These are phyloP conservation scores for Machimus rusticus DNA, from an alignment of 2,888 invertebrate species.

Conservation along the genomic window DNA sequence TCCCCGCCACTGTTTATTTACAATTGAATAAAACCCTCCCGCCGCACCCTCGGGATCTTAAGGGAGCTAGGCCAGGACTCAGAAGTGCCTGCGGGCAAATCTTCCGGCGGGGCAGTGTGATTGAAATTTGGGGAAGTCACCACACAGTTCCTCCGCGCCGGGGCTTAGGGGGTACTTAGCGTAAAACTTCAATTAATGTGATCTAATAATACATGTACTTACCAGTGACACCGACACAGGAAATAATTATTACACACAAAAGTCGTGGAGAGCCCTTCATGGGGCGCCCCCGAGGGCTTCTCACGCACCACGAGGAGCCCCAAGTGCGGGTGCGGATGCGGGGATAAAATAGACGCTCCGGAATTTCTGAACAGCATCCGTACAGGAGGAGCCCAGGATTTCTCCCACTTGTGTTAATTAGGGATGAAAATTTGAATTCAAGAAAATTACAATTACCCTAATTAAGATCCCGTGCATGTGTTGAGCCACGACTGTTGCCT, in stretches of 20 bases:
- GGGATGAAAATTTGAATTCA: slow-evolving; percentile 27
- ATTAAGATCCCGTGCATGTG: slow-evolving; percentile 11
- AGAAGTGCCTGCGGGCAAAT: not conserved
- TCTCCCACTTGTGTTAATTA: slow-evolving; percentile 26
- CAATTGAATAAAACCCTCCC: not conserved
- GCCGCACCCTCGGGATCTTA: not conserved
- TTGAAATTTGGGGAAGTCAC: slow-evolving; percentile 11
- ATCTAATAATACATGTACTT: slow-evolving; percentile 11
- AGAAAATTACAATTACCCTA: slow-evolving; percentile 32
- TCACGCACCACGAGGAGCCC: not conserved
- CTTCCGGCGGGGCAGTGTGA: not conserved
- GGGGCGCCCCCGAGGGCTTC: not conserved
- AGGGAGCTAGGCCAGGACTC: not conserved
- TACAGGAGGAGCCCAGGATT: not conserved
- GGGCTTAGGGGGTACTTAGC: slow-evolving; percentile 3
- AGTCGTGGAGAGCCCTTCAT: not conserved
- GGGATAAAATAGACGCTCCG: not conserved
- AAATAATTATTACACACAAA: slow-evolving; percentile 26
- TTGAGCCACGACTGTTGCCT: not conserved
- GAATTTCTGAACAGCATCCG: not conserved
- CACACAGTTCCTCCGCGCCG: not conserved
- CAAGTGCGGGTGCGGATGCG: not conserved
- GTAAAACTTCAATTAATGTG: slow-evolving; percentile 32
- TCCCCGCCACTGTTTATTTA: not conserved
- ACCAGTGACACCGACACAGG: slow-evolving; percentile 2